Evolutionary conservation across 2,113 vertebrate species (phyloP).

Genomic region (Anser cygnoides): DNA sequence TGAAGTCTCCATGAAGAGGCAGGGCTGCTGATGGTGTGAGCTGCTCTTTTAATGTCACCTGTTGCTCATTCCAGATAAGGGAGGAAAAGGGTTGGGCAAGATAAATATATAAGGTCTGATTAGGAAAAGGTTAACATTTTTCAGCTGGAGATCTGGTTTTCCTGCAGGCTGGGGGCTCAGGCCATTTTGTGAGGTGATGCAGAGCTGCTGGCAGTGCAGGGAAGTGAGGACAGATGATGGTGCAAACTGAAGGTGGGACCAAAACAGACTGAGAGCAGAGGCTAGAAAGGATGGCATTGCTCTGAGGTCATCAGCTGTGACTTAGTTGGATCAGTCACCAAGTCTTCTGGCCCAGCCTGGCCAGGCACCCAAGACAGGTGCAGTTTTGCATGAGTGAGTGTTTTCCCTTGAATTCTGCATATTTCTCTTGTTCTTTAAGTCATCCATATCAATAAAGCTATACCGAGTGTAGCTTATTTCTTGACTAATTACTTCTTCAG

Average conservation of each 20-base stretch:
- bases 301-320: not conserved
- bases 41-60: not conserved
- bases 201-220: not conserved
- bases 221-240: not conserved
- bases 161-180: not conserved
- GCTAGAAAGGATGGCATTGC: not conserved
- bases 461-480: not conserved
- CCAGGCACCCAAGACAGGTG: not conserved
- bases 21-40: not conserved
- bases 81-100: not conserved
- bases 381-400: not conserved
- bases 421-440: not conserved
- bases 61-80: not conserved
- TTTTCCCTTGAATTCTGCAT: not conserved
- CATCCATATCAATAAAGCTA: not conserved
- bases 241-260: not conserved
- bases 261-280: not conserved
- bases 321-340: not conserved
- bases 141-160: not conserved
- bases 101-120: not conserved
- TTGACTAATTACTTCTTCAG: not conserved
- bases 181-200: not conserved
- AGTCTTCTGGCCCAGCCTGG: not conserved
- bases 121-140: not conserved
- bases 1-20: not conserved